phyloP scores from a whole-genome alignment of 1,140 invertebrate species.

The Drosophila neocordata region DNA sequence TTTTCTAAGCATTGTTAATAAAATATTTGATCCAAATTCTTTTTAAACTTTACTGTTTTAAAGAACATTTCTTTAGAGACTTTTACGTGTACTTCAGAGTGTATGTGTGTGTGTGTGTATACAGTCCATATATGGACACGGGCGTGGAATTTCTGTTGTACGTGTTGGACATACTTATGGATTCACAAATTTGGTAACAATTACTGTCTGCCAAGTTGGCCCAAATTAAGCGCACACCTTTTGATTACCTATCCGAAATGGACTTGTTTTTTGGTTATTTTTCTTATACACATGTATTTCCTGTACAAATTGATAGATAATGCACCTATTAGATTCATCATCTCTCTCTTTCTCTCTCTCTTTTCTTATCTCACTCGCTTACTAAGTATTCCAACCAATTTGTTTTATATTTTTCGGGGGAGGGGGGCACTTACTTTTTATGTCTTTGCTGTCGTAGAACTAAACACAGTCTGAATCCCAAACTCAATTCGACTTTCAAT shows the following conservation, averaged over 20 bases:
- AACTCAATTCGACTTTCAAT: conserved; percentile 60
- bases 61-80: not conserved
- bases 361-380: not conserved
- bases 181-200: conserved; percentile 12
- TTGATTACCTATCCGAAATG: conserved; percentile 29
- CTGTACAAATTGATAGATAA: conserved; percentile 26
- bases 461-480: conserved; percentile 70
- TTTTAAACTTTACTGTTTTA: not conserved
- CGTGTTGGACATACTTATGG: conserved; percentile 47
- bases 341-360: not conserved
- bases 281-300: conserved; percentile 24
- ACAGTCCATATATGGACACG: conserved; percentile 23
- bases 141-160: conserved; percentile 43
- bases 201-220: conserved; percentile 10
- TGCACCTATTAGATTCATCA: conserved; percentile 1
- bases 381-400: conserved; percentile 4
- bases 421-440: conserved; percentile 55
- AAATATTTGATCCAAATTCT: not conserved
- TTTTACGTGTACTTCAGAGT: too few species aligned
- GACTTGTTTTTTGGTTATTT: conserved; percentile 6
- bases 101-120: conserved; percentile 12
- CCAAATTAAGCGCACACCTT: conserved; percentile 25
- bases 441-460: conserved; percentile 60
- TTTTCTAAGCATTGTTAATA: too few species aligned
- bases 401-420: not conserved